A percentile compares a stretch with the other conserved stretches of the same genome.
Conservation (phyloP, 2,888 invertebrate species). For the Noctua comes region DNA sequence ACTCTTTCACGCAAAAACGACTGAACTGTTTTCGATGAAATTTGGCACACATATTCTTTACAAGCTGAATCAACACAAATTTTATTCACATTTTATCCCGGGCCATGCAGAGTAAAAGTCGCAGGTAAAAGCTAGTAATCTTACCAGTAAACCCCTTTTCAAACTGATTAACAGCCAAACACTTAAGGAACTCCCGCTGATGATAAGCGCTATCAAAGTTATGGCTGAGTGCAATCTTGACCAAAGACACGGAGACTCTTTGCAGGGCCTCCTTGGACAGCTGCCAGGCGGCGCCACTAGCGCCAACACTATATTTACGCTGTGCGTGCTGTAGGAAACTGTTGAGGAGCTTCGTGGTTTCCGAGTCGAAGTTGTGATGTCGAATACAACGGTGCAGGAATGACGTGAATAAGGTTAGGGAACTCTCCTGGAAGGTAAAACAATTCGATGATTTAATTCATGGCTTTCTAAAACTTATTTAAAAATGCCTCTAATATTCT, state of each 20-base stretch:
- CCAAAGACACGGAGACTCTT: conserved; percentile 89
- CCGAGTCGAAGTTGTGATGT: conserved; percentile 85
- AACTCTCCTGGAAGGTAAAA: conserved; percentile 90
- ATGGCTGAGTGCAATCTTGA: conserved; percentile 91
- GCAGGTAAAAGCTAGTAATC: conserved; percentile 11
- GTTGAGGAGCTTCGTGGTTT: conserved; percentile 79
- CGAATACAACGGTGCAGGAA: conserved; percentile 90
- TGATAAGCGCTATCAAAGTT: conserved; percentile 92
- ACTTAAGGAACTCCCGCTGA: conserved; percentile 91
- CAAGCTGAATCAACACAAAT: too few species aligned
- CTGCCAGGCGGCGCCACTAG: conserved; percentile 78
- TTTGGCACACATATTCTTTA: too few species aligned
- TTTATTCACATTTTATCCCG: too few species aligned
- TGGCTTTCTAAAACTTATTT: neutral
- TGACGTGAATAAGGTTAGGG: conserved; percentile 90
- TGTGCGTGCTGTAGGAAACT: conserved; percentile 82
- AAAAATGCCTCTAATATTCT: too few species aligned
- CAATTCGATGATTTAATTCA: neutral
- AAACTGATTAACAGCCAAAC: conserved; percentile 90
- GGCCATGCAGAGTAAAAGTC: too few species aligned
- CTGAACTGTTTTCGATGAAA: too few species aligned
- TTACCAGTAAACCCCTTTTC: conserved; percentile 89
- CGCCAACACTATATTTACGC: conserved; percentile 82
- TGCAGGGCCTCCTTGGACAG: conserved; percentile 90
- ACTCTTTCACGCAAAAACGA: too few species aligned